Percentiles rank a stretch among this genome's conserved stretches.
Evolutionary conservation across 2,888 invertebrate genomes (phyloP).

Genomic region (Lamellibrachia satsuma): DNA sequence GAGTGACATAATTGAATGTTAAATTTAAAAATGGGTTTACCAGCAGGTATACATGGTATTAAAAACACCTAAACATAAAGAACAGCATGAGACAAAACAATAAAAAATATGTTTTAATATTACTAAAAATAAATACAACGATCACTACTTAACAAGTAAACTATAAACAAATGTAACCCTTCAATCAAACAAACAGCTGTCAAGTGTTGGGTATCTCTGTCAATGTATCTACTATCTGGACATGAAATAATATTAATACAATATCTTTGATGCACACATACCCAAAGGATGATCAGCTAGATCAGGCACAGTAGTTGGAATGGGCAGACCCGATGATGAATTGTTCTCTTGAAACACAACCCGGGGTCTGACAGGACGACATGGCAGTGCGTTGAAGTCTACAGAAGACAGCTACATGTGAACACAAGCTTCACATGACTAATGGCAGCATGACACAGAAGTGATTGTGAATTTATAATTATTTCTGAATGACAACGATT

Average conservation of each 20-base stretch:
- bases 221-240: background rate
- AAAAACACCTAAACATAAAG: too few species aligned
- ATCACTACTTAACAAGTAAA: too few species aligned
- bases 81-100: too few species aligned
- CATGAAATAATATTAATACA: background rate
- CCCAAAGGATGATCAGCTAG: conserved; percentile 44
- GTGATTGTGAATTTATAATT: background rate
- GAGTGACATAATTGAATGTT: too few species aligned
- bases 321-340: conserved; percentile 33
- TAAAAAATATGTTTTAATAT: too few species aligned
- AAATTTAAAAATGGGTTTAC: too few species aligned
- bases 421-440: background rate
- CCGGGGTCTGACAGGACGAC: conserved; percentile 39
- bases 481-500: background rate
- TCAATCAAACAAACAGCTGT: background rate
- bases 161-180: too few species aligned
- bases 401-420: background rate
- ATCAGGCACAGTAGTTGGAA: conserved; percentile 46
- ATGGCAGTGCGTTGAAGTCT: conserved; percentile 52
- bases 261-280: conserved; percentile 25
- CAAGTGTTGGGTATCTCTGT: background rate
- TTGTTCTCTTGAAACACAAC: conserved; percentile 31
- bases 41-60: too few species aligned
- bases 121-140: too few species aligned
- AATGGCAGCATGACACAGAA: conserved; percentile 8